phyloP scores from a whole-genome alignment of 2,113 vertebrate species.

The Callospermophilus lateralis region DNA sequence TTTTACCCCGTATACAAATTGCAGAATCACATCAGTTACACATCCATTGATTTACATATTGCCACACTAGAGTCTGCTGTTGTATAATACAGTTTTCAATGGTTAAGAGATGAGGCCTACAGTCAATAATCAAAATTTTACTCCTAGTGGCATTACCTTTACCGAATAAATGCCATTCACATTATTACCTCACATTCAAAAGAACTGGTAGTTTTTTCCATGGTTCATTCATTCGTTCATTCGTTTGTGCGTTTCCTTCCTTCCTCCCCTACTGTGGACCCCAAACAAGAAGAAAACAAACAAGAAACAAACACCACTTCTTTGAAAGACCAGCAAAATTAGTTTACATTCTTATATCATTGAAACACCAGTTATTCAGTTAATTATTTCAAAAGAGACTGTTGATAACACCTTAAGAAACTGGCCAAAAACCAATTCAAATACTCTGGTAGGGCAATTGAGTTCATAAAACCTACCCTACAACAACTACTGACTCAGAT shows the following conservation, averaged over 20 bases:
- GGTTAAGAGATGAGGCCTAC: neutral
- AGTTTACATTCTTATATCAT: neutral
- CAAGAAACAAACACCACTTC: neutral
- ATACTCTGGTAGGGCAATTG: neutral
- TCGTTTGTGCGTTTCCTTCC: neutral
- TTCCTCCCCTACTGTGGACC: neutral
- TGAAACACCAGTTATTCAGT: neutral
- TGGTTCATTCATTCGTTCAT: too few species aligned
- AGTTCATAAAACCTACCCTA: neutral
- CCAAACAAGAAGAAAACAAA: neutral
- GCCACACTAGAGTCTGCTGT: too few species aligned
- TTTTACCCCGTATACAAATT: too few species aligned
- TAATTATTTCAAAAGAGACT: conserved; percentile 15
- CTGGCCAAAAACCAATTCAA: neutral
- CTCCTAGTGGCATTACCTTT: neutral
- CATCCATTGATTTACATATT: too few species aligned
- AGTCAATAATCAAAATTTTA: neutral
- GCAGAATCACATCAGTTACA: too few species aligned
- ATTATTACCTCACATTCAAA: conserved; percentile 26
- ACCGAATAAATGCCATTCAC: conserved; percentile 48
- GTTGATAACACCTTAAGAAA: neutral
- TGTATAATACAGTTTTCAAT: conserved; percentile 17
- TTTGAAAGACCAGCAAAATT: neutral
- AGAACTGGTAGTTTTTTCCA: neutral
- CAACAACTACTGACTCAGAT: neutral